Evolutionary conservation across 2,888 invertebrate species (phyloP).

Genomic region (Nomada ruficornis): DNA sequence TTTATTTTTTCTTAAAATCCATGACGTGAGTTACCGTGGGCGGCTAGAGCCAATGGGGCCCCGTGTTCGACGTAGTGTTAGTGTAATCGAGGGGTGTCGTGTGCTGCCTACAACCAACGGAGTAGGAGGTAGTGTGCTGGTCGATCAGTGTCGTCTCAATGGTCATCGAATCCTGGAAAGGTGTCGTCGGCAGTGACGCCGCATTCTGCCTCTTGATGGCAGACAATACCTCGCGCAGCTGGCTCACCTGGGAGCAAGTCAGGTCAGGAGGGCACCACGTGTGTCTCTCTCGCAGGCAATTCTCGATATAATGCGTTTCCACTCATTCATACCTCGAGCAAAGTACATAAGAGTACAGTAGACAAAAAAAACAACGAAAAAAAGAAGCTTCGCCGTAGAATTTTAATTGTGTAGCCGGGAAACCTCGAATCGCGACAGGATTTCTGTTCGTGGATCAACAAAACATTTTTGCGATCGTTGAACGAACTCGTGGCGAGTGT

Average conservation of each 20-base stretch:
- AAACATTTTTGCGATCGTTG: constrained; percentile 24
- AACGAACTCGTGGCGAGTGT: constrained; percentile 43
- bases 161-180: constrained; percentile 82
- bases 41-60: constrained; percentile 84
- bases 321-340: too few relatives aligned
- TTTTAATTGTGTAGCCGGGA: neutral
- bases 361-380: neutral
- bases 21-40: constrained; percentile 84
- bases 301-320: constrained; percentile 20
- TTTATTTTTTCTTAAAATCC: constrained; percentile 79
- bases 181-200: constrained; percentile 80
- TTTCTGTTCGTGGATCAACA: neutral
- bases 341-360: too few relatives aligned
- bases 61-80: constrained; percentile 83
- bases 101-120: constrained; percentile 84
- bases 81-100: constrained; percentile 84
- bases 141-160: constrained; percentile 84
- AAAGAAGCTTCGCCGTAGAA: neutral
- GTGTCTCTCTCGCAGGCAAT: constrained; percentile 44
- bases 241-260: constrained; percentile 84
- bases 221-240: constrained; percentile 83
- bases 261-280: constrained; percentile 72
- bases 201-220: constrained; percentile 83
- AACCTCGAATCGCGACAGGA: neutral
- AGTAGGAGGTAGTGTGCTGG: constrained; percentile 82